Evolutionary conservation across 2,797 vertebrate species (phyloP).

Genomic region (Salarias fasciatus): DNA sequence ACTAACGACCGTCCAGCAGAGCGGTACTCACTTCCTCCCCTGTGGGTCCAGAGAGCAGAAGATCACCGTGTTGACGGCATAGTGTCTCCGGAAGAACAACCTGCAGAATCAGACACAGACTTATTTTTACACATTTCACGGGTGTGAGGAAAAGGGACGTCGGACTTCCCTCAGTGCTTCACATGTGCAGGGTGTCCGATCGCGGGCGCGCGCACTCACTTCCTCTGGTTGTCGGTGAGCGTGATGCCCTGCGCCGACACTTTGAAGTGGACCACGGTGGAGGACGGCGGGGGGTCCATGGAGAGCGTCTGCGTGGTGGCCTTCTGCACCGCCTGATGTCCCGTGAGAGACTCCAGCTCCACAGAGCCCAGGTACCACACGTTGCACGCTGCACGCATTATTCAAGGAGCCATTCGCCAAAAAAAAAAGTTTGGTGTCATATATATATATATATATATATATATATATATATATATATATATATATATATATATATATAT

Average conservation of each 20-base stretch:
- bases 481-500: no score
- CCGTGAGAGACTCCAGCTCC: conserved; percentile 95
- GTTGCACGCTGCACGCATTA: conserved; percentile 87
- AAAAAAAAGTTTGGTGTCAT: no score
- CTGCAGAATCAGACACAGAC: conserved; percentile 72
- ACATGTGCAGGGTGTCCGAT: no score
- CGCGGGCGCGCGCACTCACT: no score
- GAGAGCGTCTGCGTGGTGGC: conserved; percentile 85
- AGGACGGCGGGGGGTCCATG: conserved; percentile 86
- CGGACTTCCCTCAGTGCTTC: no score
- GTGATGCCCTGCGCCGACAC: conserved; percentile 97
- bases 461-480: no score
- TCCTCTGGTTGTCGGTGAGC: conserved; percentile 97
- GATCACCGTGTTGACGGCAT: conserved; percentile 92
- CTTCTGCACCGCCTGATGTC: conserved; percentile 94
- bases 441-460: no score
- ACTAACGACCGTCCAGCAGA: no score
- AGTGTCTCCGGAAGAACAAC: conserved; percentile 96
- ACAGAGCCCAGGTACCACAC: conserved; percentile 96
- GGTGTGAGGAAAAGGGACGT: no score
- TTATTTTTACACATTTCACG: not conserved
- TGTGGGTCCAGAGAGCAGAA: conserved; percentile 96
- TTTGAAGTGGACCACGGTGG: conserved; percentile 96
- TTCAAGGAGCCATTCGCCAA: no score
- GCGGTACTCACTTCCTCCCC: conserved; percentile 90